Evolutionary conservation across 2,888 invertebrate genomes (phyloP).

Genomic region (Lydus trimaculatus): DNA sequence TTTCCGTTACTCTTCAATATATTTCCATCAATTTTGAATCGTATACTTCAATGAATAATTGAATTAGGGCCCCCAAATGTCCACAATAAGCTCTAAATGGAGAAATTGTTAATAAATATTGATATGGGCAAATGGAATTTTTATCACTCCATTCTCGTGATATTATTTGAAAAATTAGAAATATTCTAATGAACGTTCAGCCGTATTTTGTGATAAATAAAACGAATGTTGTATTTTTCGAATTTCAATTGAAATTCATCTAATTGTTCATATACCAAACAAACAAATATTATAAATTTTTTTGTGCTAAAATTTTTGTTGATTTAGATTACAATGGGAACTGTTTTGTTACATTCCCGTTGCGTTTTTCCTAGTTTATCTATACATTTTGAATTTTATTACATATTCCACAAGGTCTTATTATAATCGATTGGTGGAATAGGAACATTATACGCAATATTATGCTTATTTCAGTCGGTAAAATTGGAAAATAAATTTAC

Average conservation of each 20-base stretch:
- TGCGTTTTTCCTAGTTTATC: no score
- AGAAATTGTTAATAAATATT: not conserved
- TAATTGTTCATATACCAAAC: no score
- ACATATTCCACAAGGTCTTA: no score
- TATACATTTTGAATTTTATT: no score
- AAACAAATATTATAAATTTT: no score
- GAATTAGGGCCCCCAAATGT: not conserved
- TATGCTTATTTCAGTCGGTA: not conserved
- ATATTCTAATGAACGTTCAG: not conserved
- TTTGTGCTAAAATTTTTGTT: no score
- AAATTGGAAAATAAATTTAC: not conserved
- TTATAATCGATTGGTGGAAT: no score
- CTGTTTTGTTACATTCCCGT: no score
- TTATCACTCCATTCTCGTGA: not conserved
- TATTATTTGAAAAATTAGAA: not conserved
- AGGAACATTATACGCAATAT: no score
- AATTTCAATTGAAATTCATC: no score
- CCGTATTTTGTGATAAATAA: not conserved
- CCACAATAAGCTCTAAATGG: not conserved
- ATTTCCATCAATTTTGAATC: not conserved
- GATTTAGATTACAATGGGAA: no score
- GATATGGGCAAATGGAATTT: not conserved
- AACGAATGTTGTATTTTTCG: not conserved
- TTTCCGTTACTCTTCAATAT: not conserved
- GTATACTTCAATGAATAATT: not conserved